phyloP scores from a whole-genome alignment of 1,140 invertebrate genomes.

The Andrena cerasifolii region DNA sequence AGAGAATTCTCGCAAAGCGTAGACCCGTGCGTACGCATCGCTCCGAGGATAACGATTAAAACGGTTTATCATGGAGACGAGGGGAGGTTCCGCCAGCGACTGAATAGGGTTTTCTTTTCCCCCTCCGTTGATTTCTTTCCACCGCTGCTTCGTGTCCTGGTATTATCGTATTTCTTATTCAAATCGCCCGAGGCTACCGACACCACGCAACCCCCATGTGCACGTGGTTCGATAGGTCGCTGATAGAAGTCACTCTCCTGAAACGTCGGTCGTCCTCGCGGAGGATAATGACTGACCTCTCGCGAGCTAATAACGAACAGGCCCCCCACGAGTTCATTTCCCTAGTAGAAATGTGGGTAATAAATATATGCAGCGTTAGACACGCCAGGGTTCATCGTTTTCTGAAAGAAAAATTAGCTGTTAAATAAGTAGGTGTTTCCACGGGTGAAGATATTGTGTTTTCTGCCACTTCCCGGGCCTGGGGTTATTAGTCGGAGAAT shows the following conservation, averaged over 20 bases:
- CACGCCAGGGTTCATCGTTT: no score
- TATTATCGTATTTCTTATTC: slow-evolving; percentile 69
- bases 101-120: slow-evolving; percentile 6
- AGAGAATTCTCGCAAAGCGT: slow-evolving; percentile 20
- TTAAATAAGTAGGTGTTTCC: no score
- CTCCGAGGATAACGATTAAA: slow-evolving; percentile 68
- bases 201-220: slow-evolving; percentile 11
- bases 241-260: slow-evolving; percentile 46
- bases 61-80: slow-evolving; percentile 67
- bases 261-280: slow-evolving; percentile 9
- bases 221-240: slow-evolving; percentile 50
- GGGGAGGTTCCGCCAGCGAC: slow-evolving; percentile 35
- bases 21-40: not conserved
- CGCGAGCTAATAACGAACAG: slow-evolving; percentile 1
- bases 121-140: not conserved
- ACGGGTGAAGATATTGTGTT: no score
- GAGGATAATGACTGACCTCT: slow-evolving; percentile 23
- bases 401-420: no score
- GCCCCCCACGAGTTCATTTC: not conserved
- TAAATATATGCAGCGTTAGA: slow-evolving; percentile 13
- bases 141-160: slow-evolving; percentile 6
- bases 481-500: not conserved
- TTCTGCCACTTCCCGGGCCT: not conserved
- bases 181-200: slow-evolving; percentile 28
- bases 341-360: not conserved